These are phyloP conservation scores for Leucophenga montana DNA, from an alignment of 2,888 invertebrate species.

Conservation along the genomic window DNA sequence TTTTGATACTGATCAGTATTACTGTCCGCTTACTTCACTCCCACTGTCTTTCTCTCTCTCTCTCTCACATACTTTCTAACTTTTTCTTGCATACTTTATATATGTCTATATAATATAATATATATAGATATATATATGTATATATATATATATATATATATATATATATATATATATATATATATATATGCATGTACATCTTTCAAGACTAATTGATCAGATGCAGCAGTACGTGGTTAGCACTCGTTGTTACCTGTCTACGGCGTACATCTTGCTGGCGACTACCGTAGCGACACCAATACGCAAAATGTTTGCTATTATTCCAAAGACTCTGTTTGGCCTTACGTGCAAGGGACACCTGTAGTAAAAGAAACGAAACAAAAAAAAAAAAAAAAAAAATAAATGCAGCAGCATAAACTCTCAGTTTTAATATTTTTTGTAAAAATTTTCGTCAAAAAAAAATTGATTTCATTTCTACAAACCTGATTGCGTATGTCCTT, in stretches of 20 bases:
- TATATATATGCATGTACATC: background rate
- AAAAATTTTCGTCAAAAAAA: background rate
- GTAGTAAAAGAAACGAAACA: slow-evolving; percentile 18
- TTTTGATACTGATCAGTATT: too few species aligned
- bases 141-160: too few species aligned
- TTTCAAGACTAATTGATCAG: slow-evolving; percentile 52
- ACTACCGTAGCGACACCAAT: slow-evolving; percentile 83
- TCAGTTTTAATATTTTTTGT: background rate
- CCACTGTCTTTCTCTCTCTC: background rate
- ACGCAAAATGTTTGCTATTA: slow-evolving; percentile 78
- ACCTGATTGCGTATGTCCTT: slow-evolving; percentile 82
- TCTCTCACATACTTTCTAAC: background rate
- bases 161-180: too few species aligned
- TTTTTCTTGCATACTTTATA: too few species aligned
- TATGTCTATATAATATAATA: too few species aligned
- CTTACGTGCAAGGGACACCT: slow-evolving; percentile 72
- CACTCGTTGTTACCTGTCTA: slow-evolving; percentile 77
- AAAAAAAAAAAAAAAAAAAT: background rate
- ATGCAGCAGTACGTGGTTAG: slow-evolving; percentile 61
- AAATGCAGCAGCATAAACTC: background rate
- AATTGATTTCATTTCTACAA: slow-evolving; percentile 48
- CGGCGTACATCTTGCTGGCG: slow-evolving; percentile 80
- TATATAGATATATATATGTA: too few species aligned
- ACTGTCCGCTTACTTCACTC: background rate
- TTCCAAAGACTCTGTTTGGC: slow-evolving; percentile 72